Conservation (phyloP, 1,140 invertebrate species). For the Lucilia cuprina region DNA sequence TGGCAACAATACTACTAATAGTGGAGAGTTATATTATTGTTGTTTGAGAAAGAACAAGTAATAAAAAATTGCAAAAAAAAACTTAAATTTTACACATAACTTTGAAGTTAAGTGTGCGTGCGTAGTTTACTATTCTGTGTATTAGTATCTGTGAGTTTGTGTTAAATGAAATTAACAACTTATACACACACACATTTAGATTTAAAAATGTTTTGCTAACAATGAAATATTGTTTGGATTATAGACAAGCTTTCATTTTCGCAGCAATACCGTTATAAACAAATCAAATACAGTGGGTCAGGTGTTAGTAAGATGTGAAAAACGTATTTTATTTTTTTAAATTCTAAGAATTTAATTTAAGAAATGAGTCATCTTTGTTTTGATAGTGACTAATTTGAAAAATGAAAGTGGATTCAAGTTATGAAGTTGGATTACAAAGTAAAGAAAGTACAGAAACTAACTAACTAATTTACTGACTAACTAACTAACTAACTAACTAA, state of each 20-base stretch:
- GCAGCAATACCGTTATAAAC: slow-evolving; percentile 32
- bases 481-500: no score
- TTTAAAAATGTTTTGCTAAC: not conserved
- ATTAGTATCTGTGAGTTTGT: not conserved
- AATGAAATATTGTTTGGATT: slow-evolving; percentile 1
- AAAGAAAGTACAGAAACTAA: no score
- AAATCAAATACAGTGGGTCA: not conserved
- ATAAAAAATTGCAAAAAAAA: not conserved
- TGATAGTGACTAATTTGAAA: not conserved
- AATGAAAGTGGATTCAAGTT: not conserved
- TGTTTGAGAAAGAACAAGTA: slow-evolving; percentile 6
- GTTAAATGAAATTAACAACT: not conserved
- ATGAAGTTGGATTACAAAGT: no score
- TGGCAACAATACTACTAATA: not conserved
- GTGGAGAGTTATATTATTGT: not conserved
- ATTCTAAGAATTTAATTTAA: not conserved
- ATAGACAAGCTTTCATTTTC: slow-evolving; percentile 37
- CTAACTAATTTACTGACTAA: no score
- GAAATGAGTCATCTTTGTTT: not conserved
- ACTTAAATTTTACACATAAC: not conserved
- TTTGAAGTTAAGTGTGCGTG: no score
- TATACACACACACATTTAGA: not conserved
- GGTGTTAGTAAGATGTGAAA: not conserved
- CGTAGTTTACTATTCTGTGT: no score
- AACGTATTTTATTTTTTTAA: no score